Conservation (phyloP, 2,888 invertebrate species). For the Coleophora flavipennella region DNA sequence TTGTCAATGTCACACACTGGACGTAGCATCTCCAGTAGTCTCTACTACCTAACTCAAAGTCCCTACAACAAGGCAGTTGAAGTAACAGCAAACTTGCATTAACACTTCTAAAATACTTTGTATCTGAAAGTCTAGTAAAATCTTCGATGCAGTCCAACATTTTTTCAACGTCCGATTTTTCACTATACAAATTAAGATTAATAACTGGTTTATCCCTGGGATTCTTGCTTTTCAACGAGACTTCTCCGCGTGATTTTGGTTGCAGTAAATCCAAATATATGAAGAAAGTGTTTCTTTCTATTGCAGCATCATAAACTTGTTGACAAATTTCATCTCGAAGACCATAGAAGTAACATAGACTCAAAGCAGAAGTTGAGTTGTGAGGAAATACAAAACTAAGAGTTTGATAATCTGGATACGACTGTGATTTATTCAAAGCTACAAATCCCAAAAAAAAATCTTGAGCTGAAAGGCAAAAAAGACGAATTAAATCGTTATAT, state of each 20-base stretch:
- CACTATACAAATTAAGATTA: neutral
- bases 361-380: neutral
- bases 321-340: neutral
- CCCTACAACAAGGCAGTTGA: neutral
- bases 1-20: slow-evolving; percentile 42
- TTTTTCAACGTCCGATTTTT: neutral
- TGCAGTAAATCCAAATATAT: neutral
- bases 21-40: no score
- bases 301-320: neutral
- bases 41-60: no score
- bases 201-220: neutral
- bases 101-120: neutral
- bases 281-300: neutral
- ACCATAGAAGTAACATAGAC: neutral
- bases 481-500: no score
- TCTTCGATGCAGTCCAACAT: neutral
- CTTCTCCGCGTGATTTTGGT: neutral
- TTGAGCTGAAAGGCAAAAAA: no score
- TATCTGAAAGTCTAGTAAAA: neutral
- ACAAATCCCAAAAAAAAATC: neutral
- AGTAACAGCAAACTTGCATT: neutral
- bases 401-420: neutral
- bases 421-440: no score
- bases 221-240: neutral
- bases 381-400: neutral